Evolutionary conservation across 2,797 vertebrate genomes (phyloP), one percentile per base, ranked within the genome.

Genomic region (Argentina silus): DNA sequence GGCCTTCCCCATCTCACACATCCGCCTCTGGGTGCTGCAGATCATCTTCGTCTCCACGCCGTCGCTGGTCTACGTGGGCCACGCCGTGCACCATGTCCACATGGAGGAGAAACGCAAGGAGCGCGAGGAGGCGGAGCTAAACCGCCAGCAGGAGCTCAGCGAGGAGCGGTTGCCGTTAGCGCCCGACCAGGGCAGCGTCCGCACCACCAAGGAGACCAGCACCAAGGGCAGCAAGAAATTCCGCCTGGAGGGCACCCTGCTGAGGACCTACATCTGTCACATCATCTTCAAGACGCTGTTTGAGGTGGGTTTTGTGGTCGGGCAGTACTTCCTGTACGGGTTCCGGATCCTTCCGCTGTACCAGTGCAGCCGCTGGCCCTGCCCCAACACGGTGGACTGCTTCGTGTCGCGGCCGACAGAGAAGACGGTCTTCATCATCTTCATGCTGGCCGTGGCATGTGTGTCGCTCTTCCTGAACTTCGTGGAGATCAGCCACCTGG

Each of bases 341-440:
- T 98, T 98, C 87, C 92, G 92, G 74, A 96, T 99, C 87, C 92
- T 96, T 67, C 96, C 97, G 0, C 92, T 99, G 75, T 99, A 98
- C 79, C 96, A 95, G 87, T 99, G 98, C 81, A 96, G 96, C 86
- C 93, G 96, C 60, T 98, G 97, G 97, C 97, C 98, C 75, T 98
- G 98, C 87, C 98, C 98, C 83, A 97, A 98, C 82, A 95, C 95
- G 0, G 97, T 98, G 85, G 97, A 98, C 91, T 99, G 97, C 87
- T 99, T 98, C 66, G 97, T 99, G 88, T 99, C 98, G 3, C 95
- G 98, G 61, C 97, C 98, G 76, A 99, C 98, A 0, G 98, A 99
- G 90, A 99, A 99, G 87, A 99, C 97, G 55, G 93, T 99, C 87
- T 99, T 99, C 87, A 96, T 99, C 83, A 94, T 98, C 85, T 99